Base-by-base conservation (phyloP, 2,113 vertebrate species). In the Dromas ardeola region DNA sequence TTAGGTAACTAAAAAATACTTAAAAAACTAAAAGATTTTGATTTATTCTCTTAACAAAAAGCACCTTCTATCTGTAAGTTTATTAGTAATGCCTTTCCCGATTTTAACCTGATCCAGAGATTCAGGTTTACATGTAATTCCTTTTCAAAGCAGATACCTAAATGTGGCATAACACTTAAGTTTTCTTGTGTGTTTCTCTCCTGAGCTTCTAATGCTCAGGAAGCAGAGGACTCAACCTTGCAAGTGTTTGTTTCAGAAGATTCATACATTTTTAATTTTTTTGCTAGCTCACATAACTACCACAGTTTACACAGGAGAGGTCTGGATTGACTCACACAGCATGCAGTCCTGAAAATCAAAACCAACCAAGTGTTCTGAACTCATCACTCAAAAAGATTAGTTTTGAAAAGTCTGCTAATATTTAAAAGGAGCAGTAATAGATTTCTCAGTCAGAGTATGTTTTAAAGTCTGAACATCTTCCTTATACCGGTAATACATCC, bases 401-500 rank as follows among this genome's bases (percentile, higher is more conserved):
- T 71, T 82, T 70, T 76, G 34, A 32, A 90, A 86, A 83, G 27
- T 45, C 50, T 70, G 36, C 32, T 89, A 61, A 69, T 66, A 55
- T 62, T 89, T 86, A 74, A 82, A 42, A 56, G 23, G 36, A 71
- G 16, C 47, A 67, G 27, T 66, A 74, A 78, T 71, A 66, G 59
- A 58, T 72, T 42, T 43, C 47, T 79, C 62, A 76, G 36, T 71
- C 90, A 89, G 38, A 38, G 13, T 61, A 53, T 72, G 21, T 38
- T 95, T 93, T 89, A 81, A 80, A 87, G 40, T 59, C 8, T 34
- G 81, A 82, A 62, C 25, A 69, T 94, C 81, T 88, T 92, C 83
- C 47, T 93, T 77, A 9, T 67, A 86, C 58, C 82, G 36, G 62
- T 42, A 96, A 62, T 73, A 69, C 59, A 86, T 30, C 34, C 82